These are phyloP conservation scores for Brachypodius melanocephalos DNA, from an alignment of 2,113 vertebrate genomes.

Conservation along the genomic window DNA sequence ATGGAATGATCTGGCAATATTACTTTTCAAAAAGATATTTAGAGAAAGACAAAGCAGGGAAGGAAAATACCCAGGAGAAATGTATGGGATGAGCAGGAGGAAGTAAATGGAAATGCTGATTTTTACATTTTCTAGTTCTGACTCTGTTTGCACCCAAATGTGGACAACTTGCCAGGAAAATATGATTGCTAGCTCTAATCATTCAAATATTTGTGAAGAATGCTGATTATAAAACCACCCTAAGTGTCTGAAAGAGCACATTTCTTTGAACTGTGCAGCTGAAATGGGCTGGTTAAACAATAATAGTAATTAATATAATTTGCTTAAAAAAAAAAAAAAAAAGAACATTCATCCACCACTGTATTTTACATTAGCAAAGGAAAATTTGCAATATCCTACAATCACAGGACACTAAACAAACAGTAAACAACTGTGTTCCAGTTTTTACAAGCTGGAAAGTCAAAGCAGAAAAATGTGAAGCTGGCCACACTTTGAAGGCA, in stretches of 20 bases:
- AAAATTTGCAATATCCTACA: background rate
- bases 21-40: background rate
- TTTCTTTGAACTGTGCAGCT: constrained; percentile 4
- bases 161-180: constrained; percentile 31
- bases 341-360: background rate
- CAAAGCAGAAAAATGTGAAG: background rate
- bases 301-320: background rate
- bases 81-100: background rate
- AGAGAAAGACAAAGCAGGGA: background rate
- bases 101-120: background rate
- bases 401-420: background rate
- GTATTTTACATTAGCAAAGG: background rate
- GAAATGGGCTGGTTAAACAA: background rate
- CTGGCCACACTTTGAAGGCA: background rate
- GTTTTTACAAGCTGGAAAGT: background rate
- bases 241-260: background rate
- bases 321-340: background rate
- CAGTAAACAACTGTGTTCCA: background rate
- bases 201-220: constrained; percentile 37
- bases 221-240: constrained; percentile 13
- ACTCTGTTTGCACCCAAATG: background rate
- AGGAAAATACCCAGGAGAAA: background rate
- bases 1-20: background rate
- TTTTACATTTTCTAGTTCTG: constrained; percentile 21
- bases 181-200: constrained; percentile 5